Evolutionary conservation across 2,113 vertebrate genomes (phyloP), one percentile per base, ranked within the genome.

Genomic region (Piprites chloris): DNA sequence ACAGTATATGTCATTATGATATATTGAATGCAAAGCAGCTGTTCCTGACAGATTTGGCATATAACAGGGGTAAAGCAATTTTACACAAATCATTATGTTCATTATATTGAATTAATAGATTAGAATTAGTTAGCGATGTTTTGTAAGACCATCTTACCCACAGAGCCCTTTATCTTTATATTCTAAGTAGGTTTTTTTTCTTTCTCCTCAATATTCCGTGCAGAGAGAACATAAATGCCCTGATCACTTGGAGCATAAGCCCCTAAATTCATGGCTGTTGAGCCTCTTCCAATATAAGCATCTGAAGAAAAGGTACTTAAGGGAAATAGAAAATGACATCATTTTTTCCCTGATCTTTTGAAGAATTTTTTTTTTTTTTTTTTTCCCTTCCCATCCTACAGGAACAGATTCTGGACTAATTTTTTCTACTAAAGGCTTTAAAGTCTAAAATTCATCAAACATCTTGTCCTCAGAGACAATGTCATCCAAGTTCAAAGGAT

Each of bases 401-500:
- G 71, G 95, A 98, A 95, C 85, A 96, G 90, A 97, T 97, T 97
- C 96, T 96, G 89, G 97, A 97, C 97, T 98, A 97, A 96, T 98
- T 98, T 98, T 97, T 97, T 96, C 92, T 97, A 95, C 94, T 90
- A 94, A 96, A 95, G 89, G 87, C 97, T 98, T 98, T 97, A 97
- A 98, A 98, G 97, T 97, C 87, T 96, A 97, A 97, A 98, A 97
- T 91, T 97, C 97, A 97, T 98, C 97, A 98, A 98, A 97, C 94
- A 95, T 98, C 95, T 97, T 97, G 96, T 98, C 98, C 97, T 98
- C 96, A 95, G 98, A 98, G 98, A 98, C 97, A 97, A 97, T 97
- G 97, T 97, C 97, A 97, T 97, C 96, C 90, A 94, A 98, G 97
- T 98, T 98, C 98, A 98, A 98, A 98, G 97, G 87, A 97, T 96